A percentile compares a stretch with the other conserved stretches of the same genome.
Evolutionary conservation across 2,113 vertebrate genomes (phyloP).

Genomic region (Nansenia antarctica): DNA sequence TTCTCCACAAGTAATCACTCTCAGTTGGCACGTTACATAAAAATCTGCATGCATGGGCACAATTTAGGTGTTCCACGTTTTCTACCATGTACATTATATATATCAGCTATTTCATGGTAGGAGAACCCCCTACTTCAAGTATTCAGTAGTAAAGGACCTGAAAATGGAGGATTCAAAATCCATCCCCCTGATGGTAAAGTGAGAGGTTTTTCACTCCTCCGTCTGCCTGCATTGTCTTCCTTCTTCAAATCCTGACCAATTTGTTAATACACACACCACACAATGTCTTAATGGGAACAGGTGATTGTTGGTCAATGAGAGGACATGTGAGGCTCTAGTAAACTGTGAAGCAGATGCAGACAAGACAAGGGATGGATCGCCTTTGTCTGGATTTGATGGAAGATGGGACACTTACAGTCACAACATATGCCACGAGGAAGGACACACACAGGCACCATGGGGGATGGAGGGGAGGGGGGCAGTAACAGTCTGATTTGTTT

Average conservation of each 20-base stretch:
- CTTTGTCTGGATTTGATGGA: constrained; percentile 28
- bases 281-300: constrained; percentile 29
- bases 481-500: constrained; percentile 66
- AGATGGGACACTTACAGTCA: constrained; percentile 42
- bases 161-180: constrained; percentile 66
- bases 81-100: constrained; percentile 63
- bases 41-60: constrained; percentile 68
- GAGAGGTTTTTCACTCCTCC: constrained; percentile 61
- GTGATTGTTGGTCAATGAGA: constrained; percentile 48
- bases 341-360: neutral
- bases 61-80: constrained; percentile 57
- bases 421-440: constrained; percentile 46
- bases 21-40: constrained; percentile 72
- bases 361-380: constrained; percentile 23
- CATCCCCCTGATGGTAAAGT: constrained; percentile 58
- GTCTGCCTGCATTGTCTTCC: constrained; percentile 67
- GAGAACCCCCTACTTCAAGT: constrained; percentile 78
- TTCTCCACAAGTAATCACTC: constrained; percentile 36
- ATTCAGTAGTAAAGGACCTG: constrained; percentile 78
- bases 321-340: constrained; percentile 23
- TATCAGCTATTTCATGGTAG: constrained; percentile 63
- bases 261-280: constrained; percentile 56
- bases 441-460: constrained; percentile 54
- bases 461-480: constrained; percentile 7
- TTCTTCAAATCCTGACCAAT: constrained; percentile 34